phyloP scores from a whole-genome alignment of 1,140 invertebrate species.

The Atta colombica region DNA sequence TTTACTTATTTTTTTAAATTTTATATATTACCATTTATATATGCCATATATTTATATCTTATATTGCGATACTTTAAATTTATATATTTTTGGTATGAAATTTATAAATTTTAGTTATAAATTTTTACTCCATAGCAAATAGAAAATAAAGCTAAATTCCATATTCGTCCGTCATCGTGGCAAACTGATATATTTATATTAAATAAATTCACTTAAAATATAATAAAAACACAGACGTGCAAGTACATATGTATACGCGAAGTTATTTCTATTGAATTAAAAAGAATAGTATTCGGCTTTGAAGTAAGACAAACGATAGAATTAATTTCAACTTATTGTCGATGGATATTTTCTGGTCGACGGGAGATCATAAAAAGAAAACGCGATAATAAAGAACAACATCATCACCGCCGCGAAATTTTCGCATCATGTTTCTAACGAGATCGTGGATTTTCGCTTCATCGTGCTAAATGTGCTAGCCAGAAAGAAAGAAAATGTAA shows the following conservation, averaged over 20 bases:
- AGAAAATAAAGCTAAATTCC: slow-evolving; percentile 45
- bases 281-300: background rate
- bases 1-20: background rate
- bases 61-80: background rate
- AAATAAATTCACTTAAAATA: slow-evolving; percentile 40
- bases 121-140: background rate
- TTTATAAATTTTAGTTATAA: slow-evolving; percentile 10
- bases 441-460: slow-evolving; percentile 61
- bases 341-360: slow-evolving; percentile 38
- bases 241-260: background rate
- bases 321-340: slow-evolving; percentile 51
- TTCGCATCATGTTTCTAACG: slow-evolving; percentile 47
- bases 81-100: background rate
- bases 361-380: slow-evolving; percentile 25
- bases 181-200: slow-evolving; percentile 27
- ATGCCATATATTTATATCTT: background rate
- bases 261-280: slow-evolving; percentile 52
- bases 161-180: slow-evolving; percentile 29
- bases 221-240: background rate
- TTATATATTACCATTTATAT: too few relatives aligned
- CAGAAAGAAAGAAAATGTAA: slow-evolving; percentile 35
- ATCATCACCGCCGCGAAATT: background rate
- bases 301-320: slow-evolving; percentile 32
- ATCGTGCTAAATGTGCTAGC: slow-evolving; percentile 35
- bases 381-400: slow-evolving; percentile 29